Percentiles rank a stretch among this genome's conserved stretches.
Conservation (phyloP, 53 echinoderm and acorn worm genomes). For the Holothuria scabra region DNA sequence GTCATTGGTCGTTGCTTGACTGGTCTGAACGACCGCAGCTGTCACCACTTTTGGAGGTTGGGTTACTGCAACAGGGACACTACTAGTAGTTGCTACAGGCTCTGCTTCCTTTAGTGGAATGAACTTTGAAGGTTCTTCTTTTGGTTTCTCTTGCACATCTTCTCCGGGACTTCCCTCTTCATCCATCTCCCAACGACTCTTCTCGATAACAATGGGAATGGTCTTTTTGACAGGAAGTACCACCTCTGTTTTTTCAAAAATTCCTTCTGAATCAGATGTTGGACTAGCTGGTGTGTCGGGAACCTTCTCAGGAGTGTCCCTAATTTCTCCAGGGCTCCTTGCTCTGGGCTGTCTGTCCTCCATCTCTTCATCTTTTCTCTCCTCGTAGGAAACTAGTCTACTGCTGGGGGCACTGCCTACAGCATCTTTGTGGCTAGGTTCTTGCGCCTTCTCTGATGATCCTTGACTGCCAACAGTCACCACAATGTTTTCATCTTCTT, state of each 20-base stretch:
- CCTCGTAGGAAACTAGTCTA: slow-evolving; percentile 17
- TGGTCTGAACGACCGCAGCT: not conserved
- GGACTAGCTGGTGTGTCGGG: not conserved
- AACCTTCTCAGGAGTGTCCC: not conserved
- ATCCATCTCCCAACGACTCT: slow-evolving; percentile 35
- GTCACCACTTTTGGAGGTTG: not conserved
- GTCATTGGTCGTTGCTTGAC: not conserved
- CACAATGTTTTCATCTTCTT: slow-evolving; percentile 69
- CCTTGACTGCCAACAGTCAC: not conserved
- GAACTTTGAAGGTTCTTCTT: slow-evolving; percentile 31
- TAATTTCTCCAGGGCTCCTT: not conserved
- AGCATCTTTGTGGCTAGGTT: not conserved
- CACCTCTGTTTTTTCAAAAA: slow-evolving; percentile 11
- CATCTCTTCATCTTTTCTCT: not conserved
- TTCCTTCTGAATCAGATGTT: not conserved
- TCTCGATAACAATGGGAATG: slow-evolving; percentile 26
- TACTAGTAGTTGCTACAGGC: slow-evolving; percentile 45
- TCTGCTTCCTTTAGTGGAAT: slow-evolving; percentile 40
- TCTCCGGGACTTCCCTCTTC: slow-evolving; percentile 20
- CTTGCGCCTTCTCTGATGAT: slow-evolving; percentile 11
- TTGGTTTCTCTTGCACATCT: not conserved
- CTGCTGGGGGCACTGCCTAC: not conserved
- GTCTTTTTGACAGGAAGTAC: not conserved
- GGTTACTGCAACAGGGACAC: slow-evolving; percentile 12
- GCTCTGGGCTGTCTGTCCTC: not conserved